Evolutionary conservation across 1,140 invertebrate genomes (phyloP).

Genomic region (Ephestia elutella): DNA sequence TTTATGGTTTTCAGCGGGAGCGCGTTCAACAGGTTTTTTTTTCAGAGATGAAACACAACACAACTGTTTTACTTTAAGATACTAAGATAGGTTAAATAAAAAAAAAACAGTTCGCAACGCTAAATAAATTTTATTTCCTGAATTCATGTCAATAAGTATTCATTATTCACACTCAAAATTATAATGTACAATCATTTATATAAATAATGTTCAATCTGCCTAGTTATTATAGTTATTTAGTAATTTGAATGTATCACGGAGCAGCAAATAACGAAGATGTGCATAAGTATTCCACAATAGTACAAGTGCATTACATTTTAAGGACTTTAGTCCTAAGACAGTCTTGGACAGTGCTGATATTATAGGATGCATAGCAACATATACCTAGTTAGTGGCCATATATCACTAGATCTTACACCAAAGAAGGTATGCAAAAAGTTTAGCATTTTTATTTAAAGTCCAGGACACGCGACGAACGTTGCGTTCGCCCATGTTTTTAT

Average conservation of each 20-base stretch:
- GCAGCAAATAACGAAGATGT: slow-evolving; percentile 31
- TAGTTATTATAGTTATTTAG: slow-evolving; percentile 31
- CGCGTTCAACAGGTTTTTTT: too few species aligned
- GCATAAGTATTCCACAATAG: slow-evolving; percentile 21
- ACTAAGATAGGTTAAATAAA: slow-evolving; percentile 6
- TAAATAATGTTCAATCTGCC: slow-evolving; percentile 37
- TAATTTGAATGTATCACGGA: slow-evolving; percentile 37
- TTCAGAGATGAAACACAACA: too few species aligned
- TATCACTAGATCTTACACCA: too few species aligned
- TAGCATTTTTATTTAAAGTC: too few species aligned
- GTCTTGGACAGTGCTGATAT: neutral
- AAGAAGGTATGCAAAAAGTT: too few species aligned
- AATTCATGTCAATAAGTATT: slow-evolving; percentile 41
- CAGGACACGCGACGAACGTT: too few species aligned
- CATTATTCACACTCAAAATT: slow-evolving; percentile 43
- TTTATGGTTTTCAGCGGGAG: too few species aligned
- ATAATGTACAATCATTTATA: slow-evolving; percentile 37
- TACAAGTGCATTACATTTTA: slow-evolving; percentile 19
- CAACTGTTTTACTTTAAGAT: too few species aligned
- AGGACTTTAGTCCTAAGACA: neutral
- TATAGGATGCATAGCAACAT: too few species aligned
- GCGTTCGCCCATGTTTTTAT: too few species aligned
- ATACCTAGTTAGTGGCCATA: too few species aligned
- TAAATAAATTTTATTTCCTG: slow-evolving; percentile 49
- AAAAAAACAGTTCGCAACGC: slow-evolving; percentile 38